Conservation (phyloP, 2,797 vertebrate genomes). For the Aulostomus chinensis region DNA sequence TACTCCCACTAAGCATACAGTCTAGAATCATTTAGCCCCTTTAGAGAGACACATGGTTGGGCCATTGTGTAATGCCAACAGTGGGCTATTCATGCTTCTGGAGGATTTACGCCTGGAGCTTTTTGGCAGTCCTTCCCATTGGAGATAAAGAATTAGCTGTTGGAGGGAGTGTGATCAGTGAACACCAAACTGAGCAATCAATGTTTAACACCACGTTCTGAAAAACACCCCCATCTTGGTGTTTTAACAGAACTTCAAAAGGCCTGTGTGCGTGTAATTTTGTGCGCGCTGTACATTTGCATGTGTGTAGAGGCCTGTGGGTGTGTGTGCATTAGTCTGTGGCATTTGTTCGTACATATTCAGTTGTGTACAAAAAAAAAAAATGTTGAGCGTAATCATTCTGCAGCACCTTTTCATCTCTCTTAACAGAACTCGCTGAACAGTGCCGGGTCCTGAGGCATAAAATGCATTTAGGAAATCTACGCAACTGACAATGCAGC, state of each 20-base stretch:
- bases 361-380: conserved; percentile 38
- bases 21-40: conserved; percentile 55
- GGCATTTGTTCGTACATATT: conserved; percentile 28
- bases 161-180: conserved; percentile 38
- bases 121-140: conserved; percentile 55
- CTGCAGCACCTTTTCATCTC: conserved; percentile 28
- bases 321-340: conserved; percentile 19
- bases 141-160: conserved; percentile 58
- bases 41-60: conserved; percentile 52
- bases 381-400: conserved; percentile 27
- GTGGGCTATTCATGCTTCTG: conserved; percentile 47
- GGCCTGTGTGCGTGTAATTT: conserved; percentile 8
- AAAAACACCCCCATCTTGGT: conserved; percentile 41
- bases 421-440: conserved; percentile 24
- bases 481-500: conserved; percentile 11
- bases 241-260: conserved; percentile 45
- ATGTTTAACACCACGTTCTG: conserved; percentile 36
- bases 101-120: conserved; percentile 63
- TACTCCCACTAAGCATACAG: conserved; percentile 39
- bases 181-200: conserved; percentile 47
- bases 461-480: conserved; percentile 19
- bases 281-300: conserved; percentile 2
- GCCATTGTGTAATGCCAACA: conserved; percentile 44
- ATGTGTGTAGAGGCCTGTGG: conserved; percentile 16
- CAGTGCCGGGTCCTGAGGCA: conserved; percentile 1